A percentile compares a stretch with the other conserved stretches of the same genome.
Conservation (phyloP, 2,113 vertebrate species). For the Nicator chloris region DNA sequence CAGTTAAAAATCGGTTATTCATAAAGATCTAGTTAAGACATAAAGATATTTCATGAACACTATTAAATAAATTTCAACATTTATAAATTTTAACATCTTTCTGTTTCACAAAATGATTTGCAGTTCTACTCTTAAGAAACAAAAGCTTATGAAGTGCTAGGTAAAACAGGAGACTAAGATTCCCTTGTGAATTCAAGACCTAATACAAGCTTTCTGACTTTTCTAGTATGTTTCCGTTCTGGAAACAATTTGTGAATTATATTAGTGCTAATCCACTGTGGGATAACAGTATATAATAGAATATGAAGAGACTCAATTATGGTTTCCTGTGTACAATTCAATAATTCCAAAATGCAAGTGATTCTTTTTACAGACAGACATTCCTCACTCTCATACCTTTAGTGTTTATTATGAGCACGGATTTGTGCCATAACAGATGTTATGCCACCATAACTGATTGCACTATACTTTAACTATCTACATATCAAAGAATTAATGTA, state of each 20-base stretch:
- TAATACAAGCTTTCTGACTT: not conserved
- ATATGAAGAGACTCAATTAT: conserved; percentile 1
- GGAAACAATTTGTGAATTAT: not conserved
- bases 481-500: not conserved
- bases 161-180: not conserved
- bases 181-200: not conserved
- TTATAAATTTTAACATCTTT: not conserved
- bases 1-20: not conserved
- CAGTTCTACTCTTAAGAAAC: not conserved
- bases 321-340: not conserved
- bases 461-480: not conserved
- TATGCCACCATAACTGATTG: not conserved
- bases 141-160: not conserved
- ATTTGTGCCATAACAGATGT: not conserved
- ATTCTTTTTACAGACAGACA: not conserved
- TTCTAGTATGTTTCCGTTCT: not conserved
- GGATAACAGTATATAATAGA: not conserved
- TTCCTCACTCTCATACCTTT: not conserved
- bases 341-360: not conserved
- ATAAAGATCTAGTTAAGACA: not conserved
- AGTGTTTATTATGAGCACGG: not conserved
- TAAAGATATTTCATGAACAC: not conserved
- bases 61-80: not conserved
- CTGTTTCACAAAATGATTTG: not conserved
- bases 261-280: conserved; percentile 7